Conservation (phyloP, 1,140 invertebrate species). For the Harlomillsia oculata region DNA sequence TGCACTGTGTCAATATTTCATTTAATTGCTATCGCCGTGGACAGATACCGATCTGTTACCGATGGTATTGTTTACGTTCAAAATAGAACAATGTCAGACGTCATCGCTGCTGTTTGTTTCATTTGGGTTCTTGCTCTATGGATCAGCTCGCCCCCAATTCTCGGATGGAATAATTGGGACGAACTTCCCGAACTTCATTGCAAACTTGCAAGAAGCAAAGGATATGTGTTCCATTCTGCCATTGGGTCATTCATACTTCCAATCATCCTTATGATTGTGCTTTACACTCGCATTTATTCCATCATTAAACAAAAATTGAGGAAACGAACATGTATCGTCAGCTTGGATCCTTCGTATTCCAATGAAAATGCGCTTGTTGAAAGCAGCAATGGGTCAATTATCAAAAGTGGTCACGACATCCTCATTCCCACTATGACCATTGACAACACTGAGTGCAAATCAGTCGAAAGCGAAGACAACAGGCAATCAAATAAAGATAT, state of each 20-base stretch:
- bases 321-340: conserved; percentile 12
- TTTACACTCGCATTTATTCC: conserved; percentile 26
- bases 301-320: conserved; percentile 13
- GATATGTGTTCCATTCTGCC: conserved; percentile 19
- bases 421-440: conserved; percentile 94
- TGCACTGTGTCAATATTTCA: conserved; percentile 74
- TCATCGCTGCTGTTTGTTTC: conserved; percentile 39
- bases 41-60: conserved; percentile 48
- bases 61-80: conserved; percentile 52
- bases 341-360: too few relatives aligned
- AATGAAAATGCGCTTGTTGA: too few relatives aligned
- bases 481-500: too few relatives aligned
- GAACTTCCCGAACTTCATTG: conserved; percentile 33
- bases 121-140: conserved; percentile 59
- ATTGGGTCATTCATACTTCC: conserved; percentile 30
- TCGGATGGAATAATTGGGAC: conserved; percentile 17
- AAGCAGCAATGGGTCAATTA: too few relatives aligned
- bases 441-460: conserved; percentile 74
- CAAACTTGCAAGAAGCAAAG: conserved; percentile 36
- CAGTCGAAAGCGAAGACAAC: conserved; percentile 4
- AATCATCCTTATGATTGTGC: conserved; percentile 15
- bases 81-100: conserved; percentile 46
- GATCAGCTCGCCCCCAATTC: conserved; percentile 47
- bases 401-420: too few relatives aligned
- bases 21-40: conserved; percentile 52